These are phyloP conservation scores for Drosophila rellima DNA, from an alignment of 2,888 invertebrate species.

Conservation along the genomic window DNA sequence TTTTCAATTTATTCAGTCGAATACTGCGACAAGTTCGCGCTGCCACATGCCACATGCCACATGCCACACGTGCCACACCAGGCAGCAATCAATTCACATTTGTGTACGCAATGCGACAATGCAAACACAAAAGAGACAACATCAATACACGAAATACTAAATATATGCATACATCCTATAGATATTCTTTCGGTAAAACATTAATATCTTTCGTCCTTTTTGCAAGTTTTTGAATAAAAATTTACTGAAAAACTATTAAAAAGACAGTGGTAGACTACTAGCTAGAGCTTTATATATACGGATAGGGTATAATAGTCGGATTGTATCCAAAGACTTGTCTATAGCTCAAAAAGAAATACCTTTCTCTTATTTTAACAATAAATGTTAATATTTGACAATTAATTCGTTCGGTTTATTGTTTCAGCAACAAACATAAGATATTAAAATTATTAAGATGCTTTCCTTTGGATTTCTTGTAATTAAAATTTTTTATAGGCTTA, in stretches of 20 bases:
- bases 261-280: not conserved
- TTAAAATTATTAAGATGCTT: too few species aligned
- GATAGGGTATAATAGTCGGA: not conserved
- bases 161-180: not conserved
- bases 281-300: not conserved
- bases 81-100: slow-evolving; percentile 31
- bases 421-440: too few species aligned
- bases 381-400: too few species aligned
- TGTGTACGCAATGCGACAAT: slow-evolving; percentile 24
- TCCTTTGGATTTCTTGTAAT: too few species aligned
- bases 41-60: slow-evolving; percentile 17
- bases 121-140: slow-evolving; percentile 11
- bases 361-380: too few species aligned
- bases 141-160: slow-evolving; percentile 1
- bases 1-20: slow-evolving; percentile 9
- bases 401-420: too few species aligned
- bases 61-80: slow-evolving; percentile 19
- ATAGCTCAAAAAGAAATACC: not conserved
- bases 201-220: not conserved
- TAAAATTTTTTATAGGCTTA: too few species aligned
- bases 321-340: too few species aligned
- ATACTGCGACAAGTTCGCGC: slow-evolving; percentile 10
- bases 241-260: not conserved
- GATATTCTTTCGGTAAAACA: not conserved
- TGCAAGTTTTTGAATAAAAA: not conserved